Conservation (phyloP, 1,140 invertebrate species). For the Meloidogyne hapla region DNA sequence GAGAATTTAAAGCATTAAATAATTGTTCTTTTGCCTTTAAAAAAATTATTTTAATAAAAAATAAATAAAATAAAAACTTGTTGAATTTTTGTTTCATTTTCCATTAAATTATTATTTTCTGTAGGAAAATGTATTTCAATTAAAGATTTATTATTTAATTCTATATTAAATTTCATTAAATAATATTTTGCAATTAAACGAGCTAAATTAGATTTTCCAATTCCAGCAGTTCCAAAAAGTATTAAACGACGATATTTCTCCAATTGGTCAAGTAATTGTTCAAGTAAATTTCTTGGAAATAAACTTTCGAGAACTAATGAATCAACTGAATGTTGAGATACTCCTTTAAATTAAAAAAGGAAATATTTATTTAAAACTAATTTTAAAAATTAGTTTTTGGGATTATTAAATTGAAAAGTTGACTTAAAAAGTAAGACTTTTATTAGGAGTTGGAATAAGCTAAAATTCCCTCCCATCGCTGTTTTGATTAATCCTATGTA, state of each 20-base stretch:
- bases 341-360: conserved; percentile 65
- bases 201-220: conserved; percentile 80
- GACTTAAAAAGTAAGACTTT: too few species aligned
- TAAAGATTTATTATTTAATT: conserved; percentile 19
- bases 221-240: conserved; percentile 90
- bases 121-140: conserved; percentile 47
- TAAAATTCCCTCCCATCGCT: too few species aligned
- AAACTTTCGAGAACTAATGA: conserved; percentile 90
- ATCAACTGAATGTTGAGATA: conserved; percentile 83
- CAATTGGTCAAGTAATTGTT: conserved; percentile 82
- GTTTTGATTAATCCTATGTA: too few species aligned
- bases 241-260: conserved; percentile 88
- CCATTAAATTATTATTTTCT: conserved; percentile 35
- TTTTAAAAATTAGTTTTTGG: too few species aligned
- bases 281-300: conserved; percentile 90
- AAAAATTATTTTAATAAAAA: neutral
- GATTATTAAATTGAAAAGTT: too few species aligned
- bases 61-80: neutral
- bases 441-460: too few species aligned
- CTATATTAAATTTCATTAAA: conserved; percentile 24
- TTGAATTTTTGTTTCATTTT: conserved; percentile 9
- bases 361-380: too few species aligned
- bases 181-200: conserved; percentile 46
- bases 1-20: neutral
- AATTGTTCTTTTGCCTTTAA: conserved; percentile 40